Percentiles rank a stretch among this genome's conserved stretches.
Evolutionary conservation across 2,113 vertebrate species (phyloP).

Genomic region (Redunca redunca): DNA sequence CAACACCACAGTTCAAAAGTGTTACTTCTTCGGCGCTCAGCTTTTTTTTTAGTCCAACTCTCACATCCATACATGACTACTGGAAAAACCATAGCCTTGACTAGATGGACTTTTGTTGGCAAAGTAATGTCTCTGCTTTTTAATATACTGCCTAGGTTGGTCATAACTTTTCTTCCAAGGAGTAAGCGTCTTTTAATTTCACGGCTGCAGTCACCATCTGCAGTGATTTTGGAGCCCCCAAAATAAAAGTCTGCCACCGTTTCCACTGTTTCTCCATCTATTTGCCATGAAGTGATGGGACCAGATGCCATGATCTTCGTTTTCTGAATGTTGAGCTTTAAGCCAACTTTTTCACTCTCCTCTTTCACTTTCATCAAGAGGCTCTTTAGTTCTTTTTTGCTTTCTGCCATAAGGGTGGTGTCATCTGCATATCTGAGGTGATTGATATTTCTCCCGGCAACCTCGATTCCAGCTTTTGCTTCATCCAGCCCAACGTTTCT

Average conservation of each 20-base stretch:
- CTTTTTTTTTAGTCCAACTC: not conserved
- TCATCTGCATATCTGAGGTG: not conserved
- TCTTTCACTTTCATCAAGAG: not conserved
- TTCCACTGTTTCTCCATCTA: not conserved
- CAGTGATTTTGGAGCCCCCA: not conserved
- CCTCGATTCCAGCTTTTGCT: not conserved
- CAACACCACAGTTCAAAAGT: not conserved
- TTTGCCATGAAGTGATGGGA: not conserved
- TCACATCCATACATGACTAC: not conserved
- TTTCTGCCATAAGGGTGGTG: not conserved
- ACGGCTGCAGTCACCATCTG: not conserved
- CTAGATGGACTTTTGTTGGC: not conserved
- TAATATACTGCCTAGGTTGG: not conserved
- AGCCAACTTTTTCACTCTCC: not conserved
- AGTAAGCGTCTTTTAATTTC: not conserved
- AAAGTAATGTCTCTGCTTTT: not conserved
- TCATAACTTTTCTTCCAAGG: not conserved
- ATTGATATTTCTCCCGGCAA: not conserved
- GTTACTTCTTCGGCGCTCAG: not conserved
- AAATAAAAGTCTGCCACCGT: not conserved
- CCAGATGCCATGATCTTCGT: not conserved
- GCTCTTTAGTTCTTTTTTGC: not conserved
- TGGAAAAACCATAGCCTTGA: not conserved
- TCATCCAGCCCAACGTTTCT: not conserved
- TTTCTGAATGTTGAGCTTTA: not conserved